Evolutionary conservation across 2,888 invertebrate species (phyloP).

Genomic region (Alloscopus bannaensis): DNA sequence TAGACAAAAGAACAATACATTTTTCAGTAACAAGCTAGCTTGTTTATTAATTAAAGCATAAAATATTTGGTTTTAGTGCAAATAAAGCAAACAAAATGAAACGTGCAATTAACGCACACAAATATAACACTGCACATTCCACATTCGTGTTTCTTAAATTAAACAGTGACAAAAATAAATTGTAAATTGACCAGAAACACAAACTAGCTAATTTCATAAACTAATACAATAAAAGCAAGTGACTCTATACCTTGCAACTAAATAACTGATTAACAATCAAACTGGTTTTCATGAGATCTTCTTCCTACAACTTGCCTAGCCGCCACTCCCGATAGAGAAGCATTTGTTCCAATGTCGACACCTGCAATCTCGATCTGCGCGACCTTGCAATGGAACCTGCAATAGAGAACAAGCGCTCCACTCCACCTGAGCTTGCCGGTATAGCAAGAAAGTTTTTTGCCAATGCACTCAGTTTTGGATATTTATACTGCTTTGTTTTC

Average conservation of each 20-base stretch:
- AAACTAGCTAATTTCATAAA: neutral
- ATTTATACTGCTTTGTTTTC: neutral
- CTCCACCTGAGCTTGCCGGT: conserved; percentile 28
- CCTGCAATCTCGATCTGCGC: neutral
- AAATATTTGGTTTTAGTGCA: neutral
- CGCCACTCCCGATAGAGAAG: neutral
- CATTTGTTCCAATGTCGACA: neutral
- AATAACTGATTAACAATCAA: neutral
- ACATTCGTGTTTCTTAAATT: neutral
- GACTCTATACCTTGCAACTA: neutral
- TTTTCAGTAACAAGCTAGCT: neutral
- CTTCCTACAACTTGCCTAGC: neutral
- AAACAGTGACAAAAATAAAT: neutral
- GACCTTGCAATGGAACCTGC: conserved; percentile 19
- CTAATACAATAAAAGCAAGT: neutral
- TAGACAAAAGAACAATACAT: neutral
- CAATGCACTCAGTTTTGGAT: neutral
- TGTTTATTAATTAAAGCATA: neutral
- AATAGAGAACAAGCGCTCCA: conserved; percentile 34
- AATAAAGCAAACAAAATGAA: neutral
- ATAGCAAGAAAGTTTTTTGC: conserved; percentile 14
- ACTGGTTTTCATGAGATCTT: neutral
- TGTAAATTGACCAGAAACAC: neutral
- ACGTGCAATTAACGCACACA: too few relatives aligned
- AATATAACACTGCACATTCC: too few relatives aligned